A percentile compares a stretch with the other conserved stretches of the same genome.
These are phyloP conservation scores for Laticauda colubrina DNA, from an alignment of 2,113 vertebrate species.

Conservation along the genomic window DNA sequence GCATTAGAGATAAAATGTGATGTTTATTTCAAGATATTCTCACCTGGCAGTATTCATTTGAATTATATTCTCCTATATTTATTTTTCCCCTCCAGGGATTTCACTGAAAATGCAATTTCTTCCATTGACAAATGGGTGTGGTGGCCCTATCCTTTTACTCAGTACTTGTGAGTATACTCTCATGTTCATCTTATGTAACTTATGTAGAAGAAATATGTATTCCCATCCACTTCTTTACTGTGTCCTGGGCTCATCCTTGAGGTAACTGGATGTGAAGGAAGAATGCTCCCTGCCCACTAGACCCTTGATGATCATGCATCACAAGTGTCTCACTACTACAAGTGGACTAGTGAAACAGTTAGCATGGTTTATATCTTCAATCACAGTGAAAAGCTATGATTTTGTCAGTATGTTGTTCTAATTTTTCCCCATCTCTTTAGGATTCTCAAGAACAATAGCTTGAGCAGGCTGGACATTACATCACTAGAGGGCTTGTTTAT, in stretches of 20 bases:
- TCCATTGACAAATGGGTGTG: conserved; percentile 24
- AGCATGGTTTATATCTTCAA: too few relatives aligned
- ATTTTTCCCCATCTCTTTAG: conserved; percentile 42
- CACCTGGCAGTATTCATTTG: neutral
- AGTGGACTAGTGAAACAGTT: neutral
- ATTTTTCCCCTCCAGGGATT: conserved; percentile 55
- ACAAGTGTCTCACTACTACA: neutral
- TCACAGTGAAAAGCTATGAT: neutral
- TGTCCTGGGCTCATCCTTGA: neutral
- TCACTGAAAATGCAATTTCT: conserved; percentile 58
- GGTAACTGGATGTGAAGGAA: neutral
- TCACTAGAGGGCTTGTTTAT: conserved; percentile 62
- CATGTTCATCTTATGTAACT: neutral
- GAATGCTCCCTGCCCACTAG: neutral
- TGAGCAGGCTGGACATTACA: conserved; percentile 50
- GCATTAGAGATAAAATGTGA: neutral
- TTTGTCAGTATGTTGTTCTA: neutral
- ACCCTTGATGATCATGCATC: neutral
- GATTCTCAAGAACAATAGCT: conserved; percentile 52
- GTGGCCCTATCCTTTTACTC: conserved; percentile 53
- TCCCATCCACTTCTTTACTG: neutral
- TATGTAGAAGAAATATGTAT: neutral
- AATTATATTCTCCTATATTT: neutral
- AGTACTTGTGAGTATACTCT: conserved; percentile 60
- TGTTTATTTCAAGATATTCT: neutral